Conservation (phyloP, 2,113 vertebrate species). For the Symphodus melops region DNA sequence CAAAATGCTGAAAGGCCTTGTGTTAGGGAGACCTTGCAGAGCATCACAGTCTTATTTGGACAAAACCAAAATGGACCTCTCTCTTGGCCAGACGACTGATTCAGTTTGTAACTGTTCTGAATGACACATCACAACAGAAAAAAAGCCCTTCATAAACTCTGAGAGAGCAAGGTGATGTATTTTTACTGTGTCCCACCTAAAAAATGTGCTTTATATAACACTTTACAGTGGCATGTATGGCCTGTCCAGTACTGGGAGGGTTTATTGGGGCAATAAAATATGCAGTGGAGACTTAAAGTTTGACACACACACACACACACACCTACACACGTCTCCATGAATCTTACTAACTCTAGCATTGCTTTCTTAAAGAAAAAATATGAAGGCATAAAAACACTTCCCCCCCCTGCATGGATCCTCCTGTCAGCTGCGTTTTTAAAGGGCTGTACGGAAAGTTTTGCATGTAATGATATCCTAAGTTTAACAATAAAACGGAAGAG, state of each 20-base stretch:
- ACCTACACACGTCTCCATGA: too few relatives aligned
- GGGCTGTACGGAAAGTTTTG: conserved; percentile 22
- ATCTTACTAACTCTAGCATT: too few relatives aligned
- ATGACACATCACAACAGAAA: background rate
- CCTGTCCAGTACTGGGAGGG: background rate
- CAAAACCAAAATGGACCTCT: background rate
- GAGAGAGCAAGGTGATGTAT: background rate
- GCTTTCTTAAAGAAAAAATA: background rate
- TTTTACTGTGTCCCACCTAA: background rate
- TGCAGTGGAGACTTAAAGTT: background rate
- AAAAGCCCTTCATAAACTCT: background rate
- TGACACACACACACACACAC: too few relatives aligned
- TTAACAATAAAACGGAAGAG: background rate
- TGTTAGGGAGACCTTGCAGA: background rate
- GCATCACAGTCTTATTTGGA: background rate
- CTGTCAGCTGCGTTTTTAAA: conserved; percentile 30
- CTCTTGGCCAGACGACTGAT: background rate
- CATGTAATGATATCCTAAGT: conserved; percentile 24
- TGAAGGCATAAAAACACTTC: background rate
- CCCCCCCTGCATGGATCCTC: conserved; percentile 28
- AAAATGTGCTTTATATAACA: background rate
- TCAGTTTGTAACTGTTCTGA: background rate
- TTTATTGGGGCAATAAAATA: too few relatives aligned
- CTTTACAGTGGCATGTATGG: background rate
- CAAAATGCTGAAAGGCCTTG: background rate